A percentile compares a stretch with the other conserved stretches of the same genome.
Conservation (phyloP, 2,113 vertebrate species). For the Narcine bancroftii region DNA sequence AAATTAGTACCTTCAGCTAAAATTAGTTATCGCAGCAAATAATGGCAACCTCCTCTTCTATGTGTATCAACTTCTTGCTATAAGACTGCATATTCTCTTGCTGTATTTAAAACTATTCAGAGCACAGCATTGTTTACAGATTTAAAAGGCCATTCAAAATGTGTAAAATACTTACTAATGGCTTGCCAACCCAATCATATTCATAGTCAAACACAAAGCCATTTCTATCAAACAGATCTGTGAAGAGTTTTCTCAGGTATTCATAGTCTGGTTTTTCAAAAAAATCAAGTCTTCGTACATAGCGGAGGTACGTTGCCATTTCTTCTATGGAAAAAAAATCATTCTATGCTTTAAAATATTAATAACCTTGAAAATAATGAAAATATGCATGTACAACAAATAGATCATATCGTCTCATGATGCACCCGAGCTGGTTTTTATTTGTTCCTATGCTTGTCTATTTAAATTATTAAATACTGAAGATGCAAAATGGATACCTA, state of each 20-base stretch:
- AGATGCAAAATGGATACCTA: not conserved
- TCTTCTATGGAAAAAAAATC: slow-evolving; percentile 64
- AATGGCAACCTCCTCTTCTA: not conserved
- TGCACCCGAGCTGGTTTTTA: not conserved
- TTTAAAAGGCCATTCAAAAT: not conserved
- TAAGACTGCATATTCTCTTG: not conserved
- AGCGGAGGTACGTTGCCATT: slow-evolving; percentile 92
- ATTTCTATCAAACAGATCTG: slow-evolving; percentile 84
- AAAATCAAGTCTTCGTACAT: slow-evolving; percentile 89
- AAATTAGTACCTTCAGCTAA: not conserved
- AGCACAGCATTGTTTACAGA: slow-evolving; percentile 20
- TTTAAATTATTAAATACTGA: not conserved
- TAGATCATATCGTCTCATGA: not conserved
- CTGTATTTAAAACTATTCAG: slow-evolving; percentile 4
- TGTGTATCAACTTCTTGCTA: not conserved
- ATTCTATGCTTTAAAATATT: not conserved
- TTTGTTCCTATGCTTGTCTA: not conserved
- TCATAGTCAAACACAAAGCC: slow-evolving; percentile 91
- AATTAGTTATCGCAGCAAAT: too few relatives aligned
- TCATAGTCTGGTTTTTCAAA: slow-evolving; percentile 95
- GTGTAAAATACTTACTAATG: slow-evolving; percentile 65
- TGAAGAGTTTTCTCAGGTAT: slow-evolving; percentile 91
- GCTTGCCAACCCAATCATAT: slow-evolving; percentile 96
- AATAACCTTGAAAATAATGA: not conserved
- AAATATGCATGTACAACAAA: not conserved